phyloP scores from a whole-genome alignment of 2,888 invertebrate species.

The Cantharis rustica region DNA sequence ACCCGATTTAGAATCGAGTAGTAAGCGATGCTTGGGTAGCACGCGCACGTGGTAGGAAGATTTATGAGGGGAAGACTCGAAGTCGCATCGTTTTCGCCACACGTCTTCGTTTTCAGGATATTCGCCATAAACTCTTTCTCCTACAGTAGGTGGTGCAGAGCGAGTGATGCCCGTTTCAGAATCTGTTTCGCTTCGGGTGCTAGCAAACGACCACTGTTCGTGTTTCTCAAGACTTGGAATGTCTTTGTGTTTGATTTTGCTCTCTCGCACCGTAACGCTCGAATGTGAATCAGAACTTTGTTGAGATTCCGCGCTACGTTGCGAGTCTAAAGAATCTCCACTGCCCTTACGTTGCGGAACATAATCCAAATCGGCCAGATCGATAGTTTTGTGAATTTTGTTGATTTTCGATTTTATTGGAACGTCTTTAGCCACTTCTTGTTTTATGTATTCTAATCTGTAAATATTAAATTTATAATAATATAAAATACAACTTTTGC shows the following conservation, averaged over 20 bases:
- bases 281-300: constrained; percentile 56
- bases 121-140: constrained; percentile 33
- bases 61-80: constrained; percentile 18
- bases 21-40: constrained; percentile 19
- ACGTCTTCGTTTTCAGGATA: constrained; percentile 25
- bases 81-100: constrained; percentile 26
- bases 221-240: constrained; percentile 37
- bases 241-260: constrained; percentile 27
- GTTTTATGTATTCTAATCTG: constrained; percentile 52
- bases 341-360: constrained; percentile 59
- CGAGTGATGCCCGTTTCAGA: constrained; percentile 47
- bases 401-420: constrained; percentile 49
- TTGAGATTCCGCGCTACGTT: constrained; percentile 58
- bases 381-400: constrained; percentile 50
- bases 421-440: constrained; percentile 50
- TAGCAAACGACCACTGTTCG: constrained; percentile 52
- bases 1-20: constrained; percentile 24
- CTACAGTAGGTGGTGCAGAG: constrained; percentile 50
- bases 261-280: constrained; percentile 40
- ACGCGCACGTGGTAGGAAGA: constrained; percentile 3
- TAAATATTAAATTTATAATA: constrained; percentile 14
- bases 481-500: too few species aligned
- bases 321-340: constrained; percentile 61
- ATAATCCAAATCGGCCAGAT: constrained; percentile 50
- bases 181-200: constrained; percentile 51